A percentile compares a stretch with the other conserved stretches of the same genome.
Conservation (phyloP, 2,113 vertebrate species). For the Ctenomys sociabilis region DNA sequence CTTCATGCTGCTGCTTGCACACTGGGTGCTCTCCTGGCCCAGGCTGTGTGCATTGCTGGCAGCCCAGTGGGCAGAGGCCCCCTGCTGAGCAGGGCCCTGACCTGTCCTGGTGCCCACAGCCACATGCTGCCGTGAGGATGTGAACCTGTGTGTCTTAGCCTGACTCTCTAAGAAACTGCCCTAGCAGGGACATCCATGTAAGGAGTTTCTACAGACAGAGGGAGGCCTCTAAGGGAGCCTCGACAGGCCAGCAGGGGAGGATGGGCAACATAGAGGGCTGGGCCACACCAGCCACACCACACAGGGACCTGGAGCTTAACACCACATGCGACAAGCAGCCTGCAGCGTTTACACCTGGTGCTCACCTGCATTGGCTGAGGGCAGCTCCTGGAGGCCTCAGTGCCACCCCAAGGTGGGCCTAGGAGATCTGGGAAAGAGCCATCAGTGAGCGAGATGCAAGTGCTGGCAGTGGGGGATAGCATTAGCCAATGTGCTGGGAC, state of each 20-base stretch:
- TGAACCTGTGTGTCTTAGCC: neutral
- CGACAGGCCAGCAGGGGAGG: neutral
- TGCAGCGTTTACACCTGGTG: neutral
- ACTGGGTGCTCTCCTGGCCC: neutral
- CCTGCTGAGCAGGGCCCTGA: neutral
- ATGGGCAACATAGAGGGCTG: neutral
- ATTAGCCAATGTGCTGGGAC: neutral
- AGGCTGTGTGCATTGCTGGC: rapidly evolving
- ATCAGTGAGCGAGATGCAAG: neutral
- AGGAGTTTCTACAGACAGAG: neutral
- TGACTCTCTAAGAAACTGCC: neutral
- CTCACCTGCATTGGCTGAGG: neutral
- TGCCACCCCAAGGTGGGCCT: neutral
- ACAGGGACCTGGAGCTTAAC: too few relatives aligned
- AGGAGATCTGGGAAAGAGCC: neutral
- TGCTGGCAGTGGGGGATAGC: neutral
- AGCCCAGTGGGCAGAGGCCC: neutral
- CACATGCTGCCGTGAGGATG: neutral
- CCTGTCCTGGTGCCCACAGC: neutral
- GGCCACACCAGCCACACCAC: neutral
- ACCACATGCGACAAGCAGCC: neutral
- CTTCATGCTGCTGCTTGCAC: rapidly evolving
- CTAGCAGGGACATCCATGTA: neutral
- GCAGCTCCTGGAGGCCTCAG: neutral
- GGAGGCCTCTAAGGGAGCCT: neutral